Percentiles rank a stretch among this genome's conserved stretches.
Evolutionary conservation across 2,113 vertebrate species (phyloP).

Genomic region (Atrichornis clamosus): DNA sequence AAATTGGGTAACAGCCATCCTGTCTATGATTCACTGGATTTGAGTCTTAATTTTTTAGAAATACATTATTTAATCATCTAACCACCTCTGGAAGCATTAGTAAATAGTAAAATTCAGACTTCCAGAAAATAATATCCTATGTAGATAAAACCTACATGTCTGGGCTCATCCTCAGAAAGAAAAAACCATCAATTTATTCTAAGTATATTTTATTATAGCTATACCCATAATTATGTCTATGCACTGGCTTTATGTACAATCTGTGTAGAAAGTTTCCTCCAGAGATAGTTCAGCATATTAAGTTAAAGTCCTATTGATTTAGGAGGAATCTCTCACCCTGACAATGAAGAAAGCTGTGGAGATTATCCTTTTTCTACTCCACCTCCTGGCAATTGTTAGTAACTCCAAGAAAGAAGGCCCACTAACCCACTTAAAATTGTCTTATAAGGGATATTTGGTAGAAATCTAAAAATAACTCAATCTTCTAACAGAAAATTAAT

Average conservation of each 20-base stretch:
- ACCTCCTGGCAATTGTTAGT: background rate
- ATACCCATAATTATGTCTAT: background rate
- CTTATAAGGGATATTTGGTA: background rate
- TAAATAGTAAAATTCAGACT: background rate
- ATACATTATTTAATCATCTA: background rate
- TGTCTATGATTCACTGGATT: background rate
- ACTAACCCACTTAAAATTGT: background rate
- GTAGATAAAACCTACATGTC: background rate
- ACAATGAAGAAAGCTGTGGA: background rate
- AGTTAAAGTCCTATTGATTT: background rate
- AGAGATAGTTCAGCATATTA: background rate
- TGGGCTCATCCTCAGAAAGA: background rate
- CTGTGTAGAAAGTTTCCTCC: background rate
- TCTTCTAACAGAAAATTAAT: background rate
- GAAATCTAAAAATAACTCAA: background rate
- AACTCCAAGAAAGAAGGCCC: background rate
- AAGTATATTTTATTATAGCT: background rate
- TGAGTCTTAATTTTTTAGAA: background rate
- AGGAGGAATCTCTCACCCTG: background rate
- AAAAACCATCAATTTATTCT: background rate
- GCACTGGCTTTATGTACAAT: background rate
- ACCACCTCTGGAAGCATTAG: background rate
- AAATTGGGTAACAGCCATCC: background rate
- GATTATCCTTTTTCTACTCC: background rate
- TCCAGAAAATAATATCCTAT: background rate